These are phyloP conservation scores for Spinibarbus caldwelli DNA, from an alignment of 2,797 vertebrate genomes.

Conservation along the genomic window DNA sequence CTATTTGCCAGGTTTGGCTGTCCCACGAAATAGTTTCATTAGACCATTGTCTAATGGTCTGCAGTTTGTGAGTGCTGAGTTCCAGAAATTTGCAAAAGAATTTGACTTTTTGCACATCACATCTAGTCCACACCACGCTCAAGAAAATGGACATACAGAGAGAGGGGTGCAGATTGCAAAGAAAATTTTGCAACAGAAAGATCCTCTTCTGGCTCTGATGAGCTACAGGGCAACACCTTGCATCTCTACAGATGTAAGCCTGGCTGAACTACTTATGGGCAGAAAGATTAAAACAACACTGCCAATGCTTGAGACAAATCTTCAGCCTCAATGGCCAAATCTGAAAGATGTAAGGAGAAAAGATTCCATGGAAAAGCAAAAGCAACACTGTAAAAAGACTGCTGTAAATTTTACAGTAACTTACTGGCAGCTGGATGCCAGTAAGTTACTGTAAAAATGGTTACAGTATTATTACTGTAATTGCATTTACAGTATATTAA, in stretches of 20 bases:
- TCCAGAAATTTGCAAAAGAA: neutral
- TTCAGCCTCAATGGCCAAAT: neutral
- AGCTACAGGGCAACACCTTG: slow-evolving; percentile 32
- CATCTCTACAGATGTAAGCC: slow-evolving; percentile 1
- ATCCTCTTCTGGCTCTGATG: slow-evolving; percentile 48
- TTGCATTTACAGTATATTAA: too few relatives aligned
- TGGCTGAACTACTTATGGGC: slow-evolving; percentile 46
- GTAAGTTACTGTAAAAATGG: too few relatives aligned
- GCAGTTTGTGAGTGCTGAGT: slow-evolving; percentile 24
- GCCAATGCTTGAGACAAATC: slow-evolving; percentile 22
- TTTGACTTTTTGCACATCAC: slow-evolving; percentile 42
- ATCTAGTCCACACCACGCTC: slow-evolving; percentile 28
- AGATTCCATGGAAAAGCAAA: neutral
- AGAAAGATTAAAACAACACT: slow-evolving; percentile 24
- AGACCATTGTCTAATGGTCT: neutral
- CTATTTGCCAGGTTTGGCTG: slow-evolving; percentile 6
- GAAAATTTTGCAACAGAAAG: too few relatives aligned
- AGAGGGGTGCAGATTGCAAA: slow-evolving; percentile 26
- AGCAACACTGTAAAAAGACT: too few relatives aligned
- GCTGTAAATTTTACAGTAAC: too few relatives aligned
- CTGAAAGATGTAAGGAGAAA: neutral
- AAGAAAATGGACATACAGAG: slow-evolving; percentile 45
- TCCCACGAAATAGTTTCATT: neutral
- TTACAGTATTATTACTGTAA: too few relatives aligned
- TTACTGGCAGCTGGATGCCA: too few relatives aligned